phyloP scores from a whole-genome alignment of 2,888 invertebrate species.

The Desoria tigrina region DNA sequence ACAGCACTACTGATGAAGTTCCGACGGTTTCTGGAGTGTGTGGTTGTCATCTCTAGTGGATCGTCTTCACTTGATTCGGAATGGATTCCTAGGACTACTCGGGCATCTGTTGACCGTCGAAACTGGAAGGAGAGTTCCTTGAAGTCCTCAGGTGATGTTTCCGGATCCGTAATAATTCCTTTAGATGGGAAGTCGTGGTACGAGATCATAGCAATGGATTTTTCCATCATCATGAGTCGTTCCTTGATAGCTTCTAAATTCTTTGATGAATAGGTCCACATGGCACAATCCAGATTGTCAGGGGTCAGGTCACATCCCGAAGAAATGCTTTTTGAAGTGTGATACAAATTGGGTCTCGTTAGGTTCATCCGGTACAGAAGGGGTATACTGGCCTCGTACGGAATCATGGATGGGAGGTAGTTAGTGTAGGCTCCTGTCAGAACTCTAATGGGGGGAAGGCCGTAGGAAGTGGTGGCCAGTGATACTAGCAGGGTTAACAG shows the following conservation, averaged over 20 bases:
- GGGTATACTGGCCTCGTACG: slow-evolving; percentile 2
- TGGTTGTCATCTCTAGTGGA: neutral
- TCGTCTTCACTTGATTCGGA: neutral
- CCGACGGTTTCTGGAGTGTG: neutral
- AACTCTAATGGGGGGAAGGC: neutral
- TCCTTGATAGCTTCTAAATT: neutral
- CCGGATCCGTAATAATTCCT: too few relatives aligned
- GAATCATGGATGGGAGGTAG: neutral
- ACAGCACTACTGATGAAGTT: slow-evolving; percentile 3
- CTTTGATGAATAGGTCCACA: neutral
- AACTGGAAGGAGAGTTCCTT: too few relatives aligned
- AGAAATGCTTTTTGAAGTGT: neutral
- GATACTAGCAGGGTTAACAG: too few relatives aligned
- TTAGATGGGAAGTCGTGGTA: too few relatives aligned
- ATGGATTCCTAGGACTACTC: neutral
- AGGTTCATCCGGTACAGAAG: neutral
- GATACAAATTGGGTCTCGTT: neutral
- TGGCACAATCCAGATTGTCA: neutral
- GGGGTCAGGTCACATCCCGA: neutral
- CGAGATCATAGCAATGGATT: too few relatives aligned
- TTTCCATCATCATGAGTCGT: neutral
- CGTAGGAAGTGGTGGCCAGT: too few relatives aligned
- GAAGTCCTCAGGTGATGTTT: too few relatives aligned
- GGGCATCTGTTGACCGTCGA: neutral
- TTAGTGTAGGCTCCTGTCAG: slow-evolving; percentile 7